Percentiles rank a stretch among this genome's conserved stretches.
phyloP scores from a whole-genome alignment of 2,113 vertebrate species.

The Acinonyx jubatus region DNA sequence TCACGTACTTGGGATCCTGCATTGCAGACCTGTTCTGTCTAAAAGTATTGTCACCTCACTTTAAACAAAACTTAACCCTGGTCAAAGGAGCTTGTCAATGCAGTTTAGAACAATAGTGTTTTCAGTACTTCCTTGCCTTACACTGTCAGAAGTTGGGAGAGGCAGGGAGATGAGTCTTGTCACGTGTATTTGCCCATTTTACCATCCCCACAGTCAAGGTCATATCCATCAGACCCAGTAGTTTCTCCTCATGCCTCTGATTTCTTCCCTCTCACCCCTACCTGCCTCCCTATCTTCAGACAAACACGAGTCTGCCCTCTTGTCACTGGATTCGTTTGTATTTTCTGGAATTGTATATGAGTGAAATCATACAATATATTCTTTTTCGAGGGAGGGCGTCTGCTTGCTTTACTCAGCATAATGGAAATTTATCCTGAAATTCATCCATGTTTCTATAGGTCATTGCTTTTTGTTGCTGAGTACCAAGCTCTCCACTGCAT shows the following conservation, averaged over 20 bases:
- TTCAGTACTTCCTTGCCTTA: background rate
- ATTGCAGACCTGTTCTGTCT: background rate
- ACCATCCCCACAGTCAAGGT: background rate
- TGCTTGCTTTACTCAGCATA: background rate
- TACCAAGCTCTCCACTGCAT: background rate
- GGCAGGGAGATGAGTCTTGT: background rate
- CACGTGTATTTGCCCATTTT: background rate
- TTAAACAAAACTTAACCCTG: background rate
- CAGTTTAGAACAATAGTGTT: background rate
- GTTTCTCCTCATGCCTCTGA: background rate
- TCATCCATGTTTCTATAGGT: background rate
- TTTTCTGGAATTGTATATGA: background rate
- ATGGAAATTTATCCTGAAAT: background rate
- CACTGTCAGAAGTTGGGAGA: background rate
- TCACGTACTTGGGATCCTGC: background rate
- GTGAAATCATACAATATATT: background rate
- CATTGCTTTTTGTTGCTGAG: background rate
- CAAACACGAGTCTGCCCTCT: background rate
- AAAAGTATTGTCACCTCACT: background rate
- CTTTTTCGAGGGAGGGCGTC: background rate
- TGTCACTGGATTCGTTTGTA: background rate
- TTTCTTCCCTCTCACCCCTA: background rate
- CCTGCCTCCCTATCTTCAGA: background rate
- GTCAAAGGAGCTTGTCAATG: too few species aligned
- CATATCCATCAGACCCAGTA: too few species aligned